Evolutionary conservation across 2,113 vertebrate species (phyloP), one percentile per base, ranked within the genome.

Genomic region (Hymenochirus boettgeri): DNA sequence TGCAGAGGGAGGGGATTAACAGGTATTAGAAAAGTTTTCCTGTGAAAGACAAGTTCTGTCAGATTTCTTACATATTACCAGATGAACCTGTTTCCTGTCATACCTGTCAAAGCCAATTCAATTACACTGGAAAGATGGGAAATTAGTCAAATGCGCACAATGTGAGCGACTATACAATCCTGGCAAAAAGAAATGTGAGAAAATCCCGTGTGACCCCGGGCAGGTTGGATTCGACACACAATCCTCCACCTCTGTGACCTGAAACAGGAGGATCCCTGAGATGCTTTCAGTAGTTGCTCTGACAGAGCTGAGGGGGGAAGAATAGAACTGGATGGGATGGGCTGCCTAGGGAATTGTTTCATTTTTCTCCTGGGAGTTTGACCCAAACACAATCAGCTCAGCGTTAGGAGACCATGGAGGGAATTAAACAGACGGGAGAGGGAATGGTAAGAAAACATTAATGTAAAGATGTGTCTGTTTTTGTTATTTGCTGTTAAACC

Each of bases 61-160:
- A 63, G 50, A 21, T 57, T 2, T 12, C 31, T 63, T 11, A 45
- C 3, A 42, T 18, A 27, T 39, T 29, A 64, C 51, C 18, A 46
- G 62, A 64, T 42, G 10, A 47, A 64, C 62, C 62, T 46, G 62
- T 64, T 64, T 42, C 61, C 51, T 45, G 50, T 29, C 51, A 25
- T 26, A 39, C 33, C 22, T 25, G 6, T 5, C 22, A 5, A 39
- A 18, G 35, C 37, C 39, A 45, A 22, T 21, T 64, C 24, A 23
- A 31, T 45, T 17, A 26, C 10, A 25, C 33, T 19, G 6, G 7
- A 39, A 25, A 57, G 23, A 26, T 26, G 17, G 18, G 8, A 1
- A 53, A 12, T 53, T 53, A n/a, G 5, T 55, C 6, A 4, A 31
- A 29, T n/a, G 29, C 29, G 15, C 52, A 19, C n/a, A 31, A 18